A percentile compares a stretch with the other conserved stretches of the same genome.
These are phyloP conservation scores for Phalacrocorax carbo DNA, from an alignment of 2,113 vertebrate species.

Conservation along the genomic window DNA sequence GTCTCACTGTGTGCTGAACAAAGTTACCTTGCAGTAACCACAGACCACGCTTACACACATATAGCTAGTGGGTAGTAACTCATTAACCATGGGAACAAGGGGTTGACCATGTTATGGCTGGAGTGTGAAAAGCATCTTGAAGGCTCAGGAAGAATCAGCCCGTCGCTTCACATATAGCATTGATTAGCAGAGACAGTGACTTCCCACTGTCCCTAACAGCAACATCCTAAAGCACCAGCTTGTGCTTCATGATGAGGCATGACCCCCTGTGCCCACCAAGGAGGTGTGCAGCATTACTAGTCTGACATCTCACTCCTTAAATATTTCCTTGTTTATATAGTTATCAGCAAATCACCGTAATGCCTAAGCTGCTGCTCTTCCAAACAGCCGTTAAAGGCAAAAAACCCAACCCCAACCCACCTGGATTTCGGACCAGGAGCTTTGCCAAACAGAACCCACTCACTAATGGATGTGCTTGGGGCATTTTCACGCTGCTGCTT, in stretches of 20 bases:
- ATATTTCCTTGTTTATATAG: neutral
- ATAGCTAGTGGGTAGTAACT: neutral
- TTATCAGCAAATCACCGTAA: fast-evolving
- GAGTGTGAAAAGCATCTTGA: neutral
- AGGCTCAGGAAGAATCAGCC: neutral
- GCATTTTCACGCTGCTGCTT: neutral
- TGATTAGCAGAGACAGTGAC: neutral
- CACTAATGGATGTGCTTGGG: neutral
- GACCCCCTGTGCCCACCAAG: neutral
- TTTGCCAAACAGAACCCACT: neutral
- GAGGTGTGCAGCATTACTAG: neutral
- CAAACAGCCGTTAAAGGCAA: neutral
- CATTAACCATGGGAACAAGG: fast-evolving
- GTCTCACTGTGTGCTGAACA: neutral
- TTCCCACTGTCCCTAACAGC: neutral
- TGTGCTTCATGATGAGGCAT: fast-evolving
- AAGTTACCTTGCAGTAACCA: neutral
- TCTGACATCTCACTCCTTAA: neutral
- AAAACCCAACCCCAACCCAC: neutral
- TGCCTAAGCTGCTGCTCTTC: neutral
- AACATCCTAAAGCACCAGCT: neutral
- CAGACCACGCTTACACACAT: neutral
- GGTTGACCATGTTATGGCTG: neutral
- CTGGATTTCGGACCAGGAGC: neutral
- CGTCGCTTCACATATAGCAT: fast-evolving